These are phyloP conservation scores for Philopedon plagiatum DNA, from an alignment of 2,888 invertebrate genomes.

Conservation along the genomic window DNA sequence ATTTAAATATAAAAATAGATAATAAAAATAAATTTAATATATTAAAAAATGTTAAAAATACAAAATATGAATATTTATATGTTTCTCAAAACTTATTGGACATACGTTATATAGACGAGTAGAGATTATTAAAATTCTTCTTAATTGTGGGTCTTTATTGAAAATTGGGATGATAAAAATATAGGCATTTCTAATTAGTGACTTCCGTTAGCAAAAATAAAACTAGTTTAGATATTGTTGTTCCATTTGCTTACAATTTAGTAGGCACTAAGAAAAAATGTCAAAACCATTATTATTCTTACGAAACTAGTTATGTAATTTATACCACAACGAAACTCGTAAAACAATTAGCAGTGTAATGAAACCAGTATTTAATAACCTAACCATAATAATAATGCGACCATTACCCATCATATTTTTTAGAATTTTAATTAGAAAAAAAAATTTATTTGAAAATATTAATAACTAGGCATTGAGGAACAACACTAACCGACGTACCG, in stretches of 20 bases:
- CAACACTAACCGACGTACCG: background rate
- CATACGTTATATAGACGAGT: too few relatives aligned
- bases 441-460: slow-evolving; percentile 3
- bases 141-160: too few relatives aligned
- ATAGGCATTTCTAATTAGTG: too few relatives aligned
- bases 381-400: background rate
- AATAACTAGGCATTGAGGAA: background rate
- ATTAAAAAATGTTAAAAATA: too few relatives aligned
- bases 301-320: slow-evolving; percentile 12
- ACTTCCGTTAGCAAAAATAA: background rate
- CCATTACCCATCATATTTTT: background rate
- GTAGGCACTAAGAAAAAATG: background rate
- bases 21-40: too few relatives aligned
- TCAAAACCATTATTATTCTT: slow-evolving; percentile 2
- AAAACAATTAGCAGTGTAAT: slow-evolving; percentile 1
- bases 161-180: too few relatives aligned
- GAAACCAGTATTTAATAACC: slow-evolving; percentile 4
- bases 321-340: background rate
- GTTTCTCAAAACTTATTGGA: too few relatives aligned
- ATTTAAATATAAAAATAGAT: too few relatives aligned
- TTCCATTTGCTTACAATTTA: background rate
- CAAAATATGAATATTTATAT: too few relatives aligned
- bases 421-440: slow-evolving; percentile 4
- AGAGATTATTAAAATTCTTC: too few relatives aligned
- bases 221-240: background rate